Evolutionary conservation across 2,888 invertebrate genomes (phyloP), one percentile per base, ranked within the genome.

Genomic region (Eurytoma adleriae): DNA sequence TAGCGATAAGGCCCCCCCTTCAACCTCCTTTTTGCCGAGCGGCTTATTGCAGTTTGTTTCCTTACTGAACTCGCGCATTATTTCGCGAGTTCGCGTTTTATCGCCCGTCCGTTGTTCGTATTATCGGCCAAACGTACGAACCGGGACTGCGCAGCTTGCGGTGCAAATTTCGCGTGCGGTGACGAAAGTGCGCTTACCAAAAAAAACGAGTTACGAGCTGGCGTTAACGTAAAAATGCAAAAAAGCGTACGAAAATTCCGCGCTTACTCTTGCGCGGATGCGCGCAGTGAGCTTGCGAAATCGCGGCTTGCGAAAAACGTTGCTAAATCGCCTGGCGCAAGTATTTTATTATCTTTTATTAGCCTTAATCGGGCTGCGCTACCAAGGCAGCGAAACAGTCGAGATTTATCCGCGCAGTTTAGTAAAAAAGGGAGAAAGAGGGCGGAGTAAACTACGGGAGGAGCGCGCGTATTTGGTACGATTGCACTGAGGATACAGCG

Each of bases 281-380:
- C 14, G 48, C 16, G 16, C 40, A 48, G 24, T 50, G 57, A 40
- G 40, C 18, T 56, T 67, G 13, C 40, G 57, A 69, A 56, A 69
- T 67, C 40, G 52, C 64, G 73, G 62, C 73, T 75, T 74, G 40
- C 30, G 14, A 54, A 59, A 71, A 40, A 40, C 30, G 59, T 27
- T 56, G 30, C 48, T 7, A 56, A 68, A 69, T 56, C 18, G 27
- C 24, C 56, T 30, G 73, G 48, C 10, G 27, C 27, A 5, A 59
- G 64, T 48, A 16, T 50, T 68, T 67, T 76, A 61, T 68, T 67
- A 72, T 40, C 67, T 80, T 72, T 76, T 68, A 80, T 71, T 70
- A 50, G 18, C 16, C 59, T 59, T 67, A 40, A 75, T 66, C 24
- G 66, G 50, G 54, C 50, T 30, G 40, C 40, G n/a, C 50, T 40